Conservation (phyloP, 1,140 invertebrate genomes). For the Meteorus sp. region DNA sequence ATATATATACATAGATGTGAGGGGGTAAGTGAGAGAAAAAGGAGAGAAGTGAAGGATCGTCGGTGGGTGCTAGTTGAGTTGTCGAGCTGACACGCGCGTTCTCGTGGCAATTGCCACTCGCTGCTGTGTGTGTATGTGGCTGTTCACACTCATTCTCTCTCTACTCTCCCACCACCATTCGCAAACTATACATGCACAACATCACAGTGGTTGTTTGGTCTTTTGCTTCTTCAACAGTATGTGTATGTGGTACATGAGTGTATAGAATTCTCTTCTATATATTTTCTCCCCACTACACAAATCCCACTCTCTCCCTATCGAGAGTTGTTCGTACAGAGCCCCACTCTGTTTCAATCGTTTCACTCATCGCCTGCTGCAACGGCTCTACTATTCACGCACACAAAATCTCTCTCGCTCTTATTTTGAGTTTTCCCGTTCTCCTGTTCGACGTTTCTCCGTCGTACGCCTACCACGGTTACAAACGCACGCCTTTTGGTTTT, state of each 20-base stretch:
- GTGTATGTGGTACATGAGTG: too few relatives aligned
- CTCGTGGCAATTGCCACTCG: slow-evolving; percentile 27
- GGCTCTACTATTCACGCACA: slow-evolving; percentile 15
- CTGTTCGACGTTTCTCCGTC: slow-evolving; percentile 38
- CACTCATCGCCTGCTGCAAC: background rate
- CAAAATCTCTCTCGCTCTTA: slow-evolving; percentile 35
- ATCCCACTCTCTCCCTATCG: too few relatives aligned
- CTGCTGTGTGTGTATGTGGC: too few relatives aligned
- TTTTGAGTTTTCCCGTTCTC: slow-evolving; percentile 44
- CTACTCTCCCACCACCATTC: slow-evolving; percentile 17
- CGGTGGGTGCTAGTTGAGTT: slow-evolving; percentile 60
- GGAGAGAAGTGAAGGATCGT: slow-evolving; percentile 5
- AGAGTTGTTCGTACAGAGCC: too few relatives aligned
- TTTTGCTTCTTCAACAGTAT: too few relatives aligned
- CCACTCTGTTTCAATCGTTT: too few relatives aligned
- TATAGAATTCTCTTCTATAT: too few relatives aligned
- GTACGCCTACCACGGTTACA: slow-evolving; percentile 39
- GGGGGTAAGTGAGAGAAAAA: slow-evolving; percentile 8
- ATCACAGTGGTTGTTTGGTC: too few relatives aligned
- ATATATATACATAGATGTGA: background rate
- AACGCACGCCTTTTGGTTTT: slow-evolving; percentile 30
- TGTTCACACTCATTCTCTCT: background rate
- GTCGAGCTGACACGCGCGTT: slow-evolving; percentile 60
- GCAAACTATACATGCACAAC: too few relatives aligned
- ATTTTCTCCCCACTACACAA: slow-evolving; percentile 6